Evolutionary conservation across 2,797 vertebrate species (phyloP).

Genomic region (Odontamblyopus rebecca): DNA sequence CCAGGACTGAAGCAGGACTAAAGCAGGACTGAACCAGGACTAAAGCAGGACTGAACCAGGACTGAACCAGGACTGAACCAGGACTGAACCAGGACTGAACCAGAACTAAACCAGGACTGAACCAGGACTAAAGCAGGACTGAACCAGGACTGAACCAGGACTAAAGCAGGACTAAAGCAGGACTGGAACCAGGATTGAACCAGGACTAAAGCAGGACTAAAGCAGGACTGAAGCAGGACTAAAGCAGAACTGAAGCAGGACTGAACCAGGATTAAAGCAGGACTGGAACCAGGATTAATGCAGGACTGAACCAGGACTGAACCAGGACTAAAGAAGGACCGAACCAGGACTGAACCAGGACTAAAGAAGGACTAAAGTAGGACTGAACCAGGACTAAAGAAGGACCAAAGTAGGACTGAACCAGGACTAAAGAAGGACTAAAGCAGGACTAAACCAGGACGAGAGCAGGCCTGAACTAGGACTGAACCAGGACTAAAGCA

Average conservation of each 20-base stretch:
- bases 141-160: neutral
- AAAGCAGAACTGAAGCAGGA: neutral
- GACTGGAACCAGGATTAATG: neutral
- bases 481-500: too few relatives aligned
- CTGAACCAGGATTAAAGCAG: neutral
- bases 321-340: neutral
- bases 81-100: too few relatives aligned
- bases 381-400: neutral
- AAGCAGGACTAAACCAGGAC: neutral
- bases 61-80: neutral
- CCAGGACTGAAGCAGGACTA: neutral
- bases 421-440: neutral
- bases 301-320: neutral
- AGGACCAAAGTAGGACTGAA: neutral
- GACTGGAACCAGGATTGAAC: too few relatives aligned
- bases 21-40: neutral
- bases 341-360: neutral
- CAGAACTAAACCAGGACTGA: neutral
- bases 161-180: neutral
- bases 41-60: neutral
- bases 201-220: neutral
- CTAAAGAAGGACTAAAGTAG: too few relatives aligned
- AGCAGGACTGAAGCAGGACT: neutral
- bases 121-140: neutral
- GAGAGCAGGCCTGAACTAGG: too few relatives aligned